Conservation (phyloP, 1,140 invertebrate species). For the Leptestheria dahalacensis region DNA sequence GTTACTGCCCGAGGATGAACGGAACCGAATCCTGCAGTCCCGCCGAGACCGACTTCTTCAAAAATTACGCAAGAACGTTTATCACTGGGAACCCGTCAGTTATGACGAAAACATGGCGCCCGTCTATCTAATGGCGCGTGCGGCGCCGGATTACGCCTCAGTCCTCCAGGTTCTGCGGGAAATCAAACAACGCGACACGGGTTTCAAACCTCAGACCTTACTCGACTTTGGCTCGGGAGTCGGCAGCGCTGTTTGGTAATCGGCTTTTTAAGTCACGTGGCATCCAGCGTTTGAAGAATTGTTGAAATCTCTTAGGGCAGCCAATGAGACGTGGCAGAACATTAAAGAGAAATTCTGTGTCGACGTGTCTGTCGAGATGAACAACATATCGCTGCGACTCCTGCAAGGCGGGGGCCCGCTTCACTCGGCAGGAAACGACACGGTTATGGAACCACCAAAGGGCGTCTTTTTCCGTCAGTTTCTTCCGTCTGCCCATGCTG, state of each 20-base stretch:
- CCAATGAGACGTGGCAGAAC: constrained; percentile 48
- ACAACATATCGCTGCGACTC: constrained; percentile 55
- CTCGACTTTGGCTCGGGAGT: constrained; percentile 85
- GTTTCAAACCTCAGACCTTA: constrained; percentile 56
- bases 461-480: constrained; percentile 62
- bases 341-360: constrained; percentile 68
- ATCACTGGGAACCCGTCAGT: constrained; percentile 52
- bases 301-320: constrained; percentile 41
- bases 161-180: constrained; percentile 54
- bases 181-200: constrained; percentile 41
- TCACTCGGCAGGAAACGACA: not conserved
- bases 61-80: constrained; percentile 39
- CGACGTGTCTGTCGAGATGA: constrained; percentile 62
- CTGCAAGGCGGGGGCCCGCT: constrained; percentile 40
- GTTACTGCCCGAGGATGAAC: constrained; percentile 16
- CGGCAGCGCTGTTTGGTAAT: constrained; percentile 62
- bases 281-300: not conserved
- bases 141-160: constrained; percentile 56
- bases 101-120: constrained; percentile 45
- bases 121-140: constrained; percentile 50
- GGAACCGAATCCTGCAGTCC: constrained; percentile 21
- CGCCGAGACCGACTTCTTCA: constrained; percentile 22
- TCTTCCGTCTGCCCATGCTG: constrained; percentile 46
- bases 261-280: constrained; percentile 15
- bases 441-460: constrained; percentile 22